phyloP scores from a whole-genome alignment of 2,888 invertebrate genomes.

The Dione vanillae region DNA sequence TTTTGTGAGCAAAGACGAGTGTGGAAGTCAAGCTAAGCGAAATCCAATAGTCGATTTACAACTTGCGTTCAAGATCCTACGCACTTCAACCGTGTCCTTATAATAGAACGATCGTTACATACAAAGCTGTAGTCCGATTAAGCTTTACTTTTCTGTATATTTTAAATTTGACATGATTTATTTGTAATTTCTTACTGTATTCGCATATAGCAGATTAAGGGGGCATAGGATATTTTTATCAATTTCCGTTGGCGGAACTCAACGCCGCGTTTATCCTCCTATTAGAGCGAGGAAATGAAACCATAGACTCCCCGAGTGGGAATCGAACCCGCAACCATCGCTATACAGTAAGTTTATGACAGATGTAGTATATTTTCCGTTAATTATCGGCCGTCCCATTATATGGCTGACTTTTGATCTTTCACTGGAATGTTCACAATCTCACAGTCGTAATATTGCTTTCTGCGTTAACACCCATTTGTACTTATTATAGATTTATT shows the following conservation, averaged over 20 bases:
- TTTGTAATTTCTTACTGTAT: too few relatives aligned
- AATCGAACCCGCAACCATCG: too few relatives aligned
- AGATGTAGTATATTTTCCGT: not conserved
- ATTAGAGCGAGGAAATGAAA: too few relatives aligned
- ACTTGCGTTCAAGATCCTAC: constrained; percentile 44
- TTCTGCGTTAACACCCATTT: constrained; percentile 67
- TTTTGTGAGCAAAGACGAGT: constrained; percentile 79
- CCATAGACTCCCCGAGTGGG: too few relatives aligned
- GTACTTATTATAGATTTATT: constrained; percentile 77
- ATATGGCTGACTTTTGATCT: constrained; percentile 41
- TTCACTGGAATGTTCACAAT: constrained; percentile 76
- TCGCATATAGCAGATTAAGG: too few relatives aligned
- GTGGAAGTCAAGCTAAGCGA: constrained; percentile 57
- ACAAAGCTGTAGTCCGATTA: not conserved
- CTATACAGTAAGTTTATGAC: not conserved
- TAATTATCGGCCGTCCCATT: constrained; percentile 46
- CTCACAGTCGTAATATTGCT: constrained; percentile 73
- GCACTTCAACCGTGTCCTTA: constrained; percentile 3
- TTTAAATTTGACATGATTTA: too few relatives aligned
- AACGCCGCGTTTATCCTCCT: too few relatives aligned
- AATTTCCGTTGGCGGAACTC: too few relatives aligned
- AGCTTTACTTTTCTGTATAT: not conserved
- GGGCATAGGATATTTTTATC: too few relatives aligned
- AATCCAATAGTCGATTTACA: constrained; percentile 64
- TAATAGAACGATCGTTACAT: constrained; percentile 14